Percentiles rank a stretch among this genome's conserved stretches.
These are phyloP conservation scores for Microctonus brassicae DNA, from an alignment of 2,888 invertebrate genomes.

Conservation along the genomic window DNA sequence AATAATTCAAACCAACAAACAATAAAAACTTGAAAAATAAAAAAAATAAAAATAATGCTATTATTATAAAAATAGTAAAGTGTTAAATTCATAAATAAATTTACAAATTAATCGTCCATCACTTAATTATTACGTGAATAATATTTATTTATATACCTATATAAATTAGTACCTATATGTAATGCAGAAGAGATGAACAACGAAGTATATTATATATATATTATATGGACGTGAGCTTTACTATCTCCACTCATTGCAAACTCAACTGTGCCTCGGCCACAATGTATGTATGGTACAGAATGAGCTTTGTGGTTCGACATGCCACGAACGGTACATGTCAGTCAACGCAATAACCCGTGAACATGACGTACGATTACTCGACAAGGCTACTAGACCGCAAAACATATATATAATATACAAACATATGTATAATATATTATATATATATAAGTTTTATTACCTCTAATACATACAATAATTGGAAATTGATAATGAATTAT, in stretches of 20 bases:
- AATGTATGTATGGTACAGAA: constrained; percentile 13
- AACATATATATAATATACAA: constrained; percentile 17
- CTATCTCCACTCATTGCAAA: constrained; percentile 6
- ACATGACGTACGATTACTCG: constrained; percentile 46
- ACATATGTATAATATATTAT: not conserved
- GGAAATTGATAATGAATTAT: not conserved
- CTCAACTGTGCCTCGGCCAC: constrained; percentile 13
- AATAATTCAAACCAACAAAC: not conserved
- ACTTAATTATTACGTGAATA: too few species aligned
- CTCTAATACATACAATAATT: not conserved
- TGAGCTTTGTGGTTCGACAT: constrained; percentile 36
- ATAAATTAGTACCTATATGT: not conserved
- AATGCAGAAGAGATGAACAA: constrained; percentile 1
- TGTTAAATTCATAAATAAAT: too few species aligned
- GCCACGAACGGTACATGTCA: constrained; percentile 40
- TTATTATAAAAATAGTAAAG: too few species aligned
- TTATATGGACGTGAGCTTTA: not conserved
- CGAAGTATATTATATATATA: too few species aligned
- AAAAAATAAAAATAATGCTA: too few species aligned
- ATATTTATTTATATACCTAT: too few species aligned
- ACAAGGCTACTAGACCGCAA: constrained; percentile 26
- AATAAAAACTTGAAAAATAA: too few species aligned
- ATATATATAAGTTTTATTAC: not conserved
- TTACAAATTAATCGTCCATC: too few species aligned
- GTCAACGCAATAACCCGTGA: constrained; percentile 42